Conservation (phyloP, 2,113 vertebrate genomes). For the Microcebus ravelobensis region DNA sequence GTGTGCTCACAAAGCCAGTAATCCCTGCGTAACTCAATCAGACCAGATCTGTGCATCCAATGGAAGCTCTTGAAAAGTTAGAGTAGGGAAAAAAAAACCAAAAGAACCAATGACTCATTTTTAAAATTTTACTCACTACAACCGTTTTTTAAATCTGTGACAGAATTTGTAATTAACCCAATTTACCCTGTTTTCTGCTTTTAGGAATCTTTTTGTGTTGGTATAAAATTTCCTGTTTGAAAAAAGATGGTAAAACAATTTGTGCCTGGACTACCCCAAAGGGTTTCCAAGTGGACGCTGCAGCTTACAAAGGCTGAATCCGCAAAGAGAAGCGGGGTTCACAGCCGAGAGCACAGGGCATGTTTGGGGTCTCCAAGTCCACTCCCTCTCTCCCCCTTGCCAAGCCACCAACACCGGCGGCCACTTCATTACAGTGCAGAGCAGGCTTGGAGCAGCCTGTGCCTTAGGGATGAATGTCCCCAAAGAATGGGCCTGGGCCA, state of each 20-base stretch:
- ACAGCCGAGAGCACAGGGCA: not conserved
- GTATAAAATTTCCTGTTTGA: not conserved
- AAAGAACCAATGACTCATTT: conserved; percentile 9
- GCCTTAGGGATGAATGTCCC: conserved; percentile 51
- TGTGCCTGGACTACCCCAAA: not conserved
- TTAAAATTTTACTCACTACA: conserved; percentile 55
- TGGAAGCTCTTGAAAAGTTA: not conserved
- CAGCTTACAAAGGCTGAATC: not conserved
- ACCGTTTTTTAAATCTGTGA: not conserved
- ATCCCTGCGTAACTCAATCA: not conserved
- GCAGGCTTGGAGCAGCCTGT: conserved; percentile 60
- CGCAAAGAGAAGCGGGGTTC: not conserved
- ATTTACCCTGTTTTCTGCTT: not conserved
- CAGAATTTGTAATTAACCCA: conserved; percentile 39
- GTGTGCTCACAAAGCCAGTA: not conserved
- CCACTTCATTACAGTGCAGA: conserved; percentile 65
- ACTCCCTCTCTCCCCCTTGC: not conserved
- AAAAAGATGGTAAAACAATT: not conserved
- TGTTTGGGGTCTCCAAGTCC: not conserved
- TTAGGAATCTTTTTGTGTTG: not conserved
- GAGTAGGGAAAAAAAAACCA: not conserved
- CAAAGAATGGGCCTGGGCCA: conserved; percentile 46
- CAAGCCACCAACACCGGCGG: conserved; percentile 7
- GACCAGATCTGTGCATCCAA: not conserved
- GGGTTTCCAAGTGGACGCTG: not conserved